Conservation (phyloP, 1,140 invertebrate species). For the Bicyclus anynana region DNA sequence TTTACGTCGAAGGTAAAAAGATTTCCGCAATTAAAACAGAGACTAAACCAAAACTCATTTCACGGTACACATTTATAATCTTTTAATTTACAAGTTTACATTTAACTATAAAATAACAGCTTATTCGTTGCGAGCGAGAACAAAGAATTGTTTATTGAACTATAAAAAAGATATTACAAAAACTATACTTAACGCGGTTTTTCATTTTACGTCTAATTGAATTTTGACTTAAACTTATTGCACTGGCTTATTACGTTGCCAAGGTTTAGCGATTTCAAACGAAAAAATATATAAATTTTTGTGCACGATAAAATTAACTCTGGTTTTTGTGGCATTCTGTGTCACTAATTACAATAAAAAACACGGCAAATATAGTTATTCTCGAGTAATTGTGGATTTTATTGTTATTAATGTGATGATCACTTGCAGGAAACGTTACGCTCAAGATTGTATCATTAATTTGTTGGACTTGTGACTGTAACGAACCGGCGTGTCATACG, state of each 20-base stretch:
- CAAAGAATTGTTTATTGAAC: background rate
- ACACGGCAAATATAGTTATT: no score
- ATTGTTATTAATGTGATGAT: no score
- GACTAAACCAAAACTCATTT: slow-evolving; percentile 9
- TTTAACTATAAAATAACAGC: background rate
- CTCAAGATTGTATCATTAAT: no score
- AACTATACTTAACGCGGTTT: no score
- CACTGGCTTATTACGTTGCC: slow-evolving; percentile 9
- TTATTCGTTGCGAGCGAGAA: background rate
- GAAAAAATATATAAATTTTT: no score
- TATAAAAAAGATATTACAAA: background rate
- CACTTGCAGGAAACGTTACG: no score
- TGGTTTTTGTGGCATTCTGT: background rate
- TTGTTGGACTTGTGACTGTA: no score
- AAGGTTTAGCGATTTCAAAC: slow-evolving; percentile 8
- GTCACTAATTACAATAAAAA: background rate
- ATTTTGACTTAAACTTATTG: slow-evolving; percentile 8
- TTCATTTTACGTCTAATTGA: slow-evolving; percentile 14
- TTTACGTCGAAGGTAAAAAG: background rate
- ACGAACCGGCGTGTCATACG: no score
- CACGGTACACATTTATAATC: slow-evolving; percentile 1
- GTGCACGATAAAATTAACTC: background rate
- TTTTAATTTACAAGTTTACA: background rate
- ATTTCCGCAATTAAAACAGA: background rate
- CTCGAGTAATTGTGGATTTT: no score